phyloP scores from a whole-genome alignment of 2,113 vertebrate genomes.

The Chaetura pelagica region DNA sequence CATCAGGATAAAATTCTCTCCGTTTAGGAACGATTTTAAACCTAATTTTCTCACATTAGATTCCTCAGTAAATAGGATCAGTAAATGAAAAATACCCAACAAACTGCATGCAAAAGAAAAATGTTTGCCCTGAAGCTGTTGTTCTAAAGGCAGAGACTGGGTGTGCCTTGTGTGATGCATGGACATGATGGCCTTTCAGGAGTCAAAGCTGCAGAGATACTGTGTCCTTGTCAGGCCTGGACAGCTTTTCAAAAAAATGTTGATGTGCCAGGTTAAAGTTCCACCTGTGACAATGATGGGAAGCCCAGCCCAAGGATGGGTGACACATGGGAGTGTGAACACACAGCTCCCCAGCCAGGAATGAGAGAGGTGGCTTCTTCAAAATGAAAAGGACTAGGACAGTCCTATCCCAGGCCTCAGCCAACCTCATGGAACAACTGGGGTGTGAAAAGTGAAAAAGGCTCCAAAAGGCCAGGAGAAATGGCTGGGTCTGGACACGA shows the following conservation, averaged over 20 bases:
- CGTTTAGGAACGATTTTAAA: not conserved
- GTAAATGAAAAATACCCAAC: not conserved
- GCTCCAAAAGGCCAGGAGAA: not conserved
- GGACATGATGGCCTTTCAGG: not conserved
- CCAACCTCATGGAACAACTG: not conserved
- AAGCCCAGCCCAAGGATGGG: not conserved
- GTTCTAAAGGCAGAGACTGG: not conserved
- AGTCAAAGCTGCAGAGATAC: not conserved
- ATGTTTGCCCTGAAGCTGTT: not conserved
- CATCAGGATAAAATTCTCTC: not conserved
- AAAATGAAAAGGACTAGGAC: not conserved
- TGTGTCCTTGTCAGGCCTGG: not conserved
- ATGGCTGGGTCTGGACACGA: not conserved
- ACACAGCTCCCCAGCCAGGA: not conserved
- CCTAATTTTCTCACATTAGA: not conserved
- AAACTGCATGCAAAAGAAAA: not conserved
- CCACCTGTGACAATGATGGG: fast-evolving
- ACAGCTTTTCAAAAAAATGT: not conserved
- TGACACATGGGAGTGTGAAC: not conserved
- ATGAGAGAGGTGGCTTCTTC: not conserved
- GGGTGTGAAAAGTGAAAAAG: not conserved
- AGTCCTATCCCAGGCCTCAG: not conserved
- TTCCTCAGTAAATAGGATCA: not conserved
- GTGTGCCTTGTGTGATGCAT: not conserved
- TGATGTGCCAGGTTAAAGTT: not conserved